phyloP scores from a whole-genome alignment of 2,797 vertebrate genomes.

The Oreochromis grahami region DNA sequence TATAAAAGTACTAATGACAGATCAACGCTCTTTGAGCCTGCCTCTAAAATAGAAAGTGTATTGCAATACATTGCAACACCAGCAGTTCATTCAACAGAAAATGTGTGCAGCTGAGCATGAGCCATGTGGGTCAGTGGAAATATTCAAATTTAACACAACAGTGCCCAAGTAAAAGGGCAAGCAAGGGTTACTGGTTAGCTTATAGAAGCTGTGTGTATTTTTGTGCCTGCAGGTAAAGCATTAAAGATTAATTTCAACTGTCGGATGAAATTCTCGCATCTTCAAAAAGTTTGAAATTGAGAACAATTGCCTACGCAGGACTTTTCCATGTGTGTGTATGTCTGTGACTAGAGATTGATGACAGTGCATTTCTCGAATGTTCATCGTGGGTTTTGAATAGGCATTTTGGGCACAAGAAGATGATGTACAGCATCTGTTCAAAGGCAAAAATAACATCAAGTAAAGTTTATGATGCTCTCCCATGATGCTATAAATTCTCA shows the following conservation, averaged over 20 bases:
- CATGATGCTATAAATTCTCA: not conserved
- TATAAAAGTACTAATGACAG: slow-evolving; percentile 8
- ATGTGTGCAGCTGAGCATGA: not conserved
- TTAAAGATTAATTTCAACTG: slow-evolving; percentile 1
- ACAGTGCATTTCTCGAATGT: not conserved
- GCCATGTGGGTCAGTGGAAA: slow-evolving; percentile 27
- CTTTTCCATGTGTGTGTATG: not conserved
- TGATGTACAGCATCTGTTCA: not conserved
- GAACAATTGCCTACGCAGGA: not conserved
- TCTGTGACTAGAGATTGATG: not conserved
- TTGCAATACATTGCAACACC: not conserved
- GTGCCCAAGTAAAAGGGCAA: not conserved
- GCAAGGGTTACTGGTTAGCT: not conserved
- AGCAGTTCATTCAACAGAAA: not conserved
- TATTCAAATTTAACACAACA: not conserved
- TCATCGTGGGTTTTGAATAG: not conserved
- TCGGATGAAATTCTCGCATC: not conserved
- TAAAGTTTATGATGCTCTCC: not conserved
- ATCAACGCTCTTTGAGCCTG: slow-evolving; percentile 2
- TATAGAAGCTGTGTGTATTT: not conserved
- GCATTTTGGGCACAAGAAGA: not conserved
- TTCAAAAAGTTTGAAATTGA: not conserved
- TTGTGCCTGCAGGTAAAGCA: not conserved
- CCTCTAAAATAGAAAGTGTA: not conserved
- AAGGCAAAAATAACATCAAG: not conserved